phyloP scores from a whole-genome alignment of 2,888 invertebrate genomes.

The Xanthia icteritia region DNA sequence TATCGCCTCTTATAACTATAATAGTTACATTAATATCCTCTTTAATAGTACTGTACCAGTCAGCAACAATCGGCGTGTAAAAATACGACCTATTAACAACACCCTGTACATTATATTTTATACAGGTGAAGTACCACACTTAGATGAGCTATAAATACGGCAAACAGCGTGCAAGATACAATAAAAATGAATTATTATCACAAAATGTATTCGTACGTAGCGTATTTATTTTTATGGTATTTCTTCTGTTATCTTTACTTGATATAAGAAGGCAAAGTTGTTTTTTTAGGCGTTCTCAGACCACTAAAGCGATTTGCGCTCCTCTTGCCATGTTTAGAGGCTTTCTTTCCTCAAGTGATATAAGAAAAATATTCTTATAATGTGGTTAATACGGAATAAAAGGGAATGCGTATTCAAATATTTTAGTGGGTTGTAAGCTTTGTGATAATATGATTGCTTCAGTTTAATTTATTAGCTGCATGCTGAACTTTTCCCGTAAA shows the following conservation, averaged over 20 bases:
- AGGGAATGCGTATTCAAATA: slow-evolving; percentile 58
- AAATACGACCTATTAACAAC: slow-evolving; percentile 82
- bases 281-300: slow-evolving; percentile 74
- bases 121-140: slow-evolving; percentile 83
- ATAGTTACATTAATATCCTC: slow-evolving; percentile 68
- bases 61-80: slow-evolving; percentile 76
- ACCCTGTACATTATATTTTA: slow-evolving; percentile 86
- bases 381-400: slow-evolving; percentile 65
- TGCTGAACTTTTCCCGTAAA: neutral
- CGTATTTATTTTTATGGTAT: slow-evolving; percentile 81
- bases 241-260: slow-evolving; percentile 77
- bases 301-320: slow-evolving; percentile 72
- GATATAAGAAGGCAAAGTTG: slow-evolving; percentile 76
- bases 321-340: slow-evolving; percentile 64
- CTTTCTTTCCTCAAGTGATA: slow-evolving; percentile 63
- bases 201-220: slow-evolving; percentile 85
- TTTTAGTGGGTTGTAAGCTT: slow-evolving; percentile 55
- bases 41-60: slow-evolving; percentile 64
- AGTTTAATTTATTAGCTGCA: slow-evolving; percentile 30
- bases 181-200: slow-evolving; percentile 90
- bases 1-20: slow-evolving; percentile 61
- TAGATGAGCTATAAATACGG: slow-evolving; percentile 88
- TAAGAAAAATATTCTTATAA: slow-evolving; percentile 69
- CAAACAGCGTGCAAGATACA: slow-evolving; percentile 89
- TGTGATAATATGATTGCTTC: slow-evolving; percentile 50